Base-by-base conservation (phyloP, 1,140 invertebrate species). In the Diploscapter pachys region DNA sequence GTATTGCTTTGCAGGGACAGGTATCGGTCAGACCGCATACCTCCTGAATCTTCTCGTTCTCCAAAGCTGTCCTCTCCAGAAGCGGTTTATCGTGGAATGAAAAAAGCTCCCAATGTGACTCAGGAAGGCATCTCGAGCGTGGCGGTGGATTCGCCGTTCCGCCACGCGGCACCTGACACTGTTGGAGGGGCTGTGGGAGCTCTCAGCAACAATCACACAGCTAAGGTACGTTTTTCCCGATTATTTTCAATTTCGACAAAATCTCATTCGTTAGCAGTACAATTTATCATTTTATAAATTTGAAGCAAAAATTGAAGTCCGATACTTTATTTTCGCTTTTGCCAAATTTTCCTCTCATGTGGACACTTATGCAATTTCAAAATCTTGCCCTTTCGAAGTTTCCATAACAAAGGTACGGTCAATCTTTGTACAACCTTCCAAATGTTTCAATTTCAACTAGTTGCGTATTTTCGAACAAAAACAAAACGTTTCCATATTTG, bases 121-220 rank as follows among this genome's bases (percentile, higher is more conserved):
- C 48, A 9, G n/a, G 49, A 68, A 8, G 66, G 56, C 48, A 68
- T 68, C 50, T 52, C 53, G 51, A n/a, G 13, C 48, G 66, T 52
- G 5, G 48, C 48, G 66, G 66, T 55, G 31, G 63, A 13, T 9
- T 52, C 66, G 52, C 52, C 53, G 66, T 52, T 48, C 66, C 66
- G 31, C 31, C 31, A 55, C 66, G 66, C 66, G 52, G 66, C 66
- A 11, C 66, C 66, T 55, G 66, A 68, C 66, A 68, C 66, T 31
- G 48, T 68, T 68, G 66, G 66, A 68, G 66, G 66, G 8, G 11
- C 66, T 31, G 31, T 31, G 31, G 31, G 31, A 31, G 31, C 31
- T 31, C 31, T 31, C 31, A 31, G 31, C n/a, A 8, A 31, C 66
- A 54, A 55, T 5, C 8, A 6, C 9, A 55, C 66, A 9, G 5